Base-by-base conservation (phyloP, 2,888 invertebrate species). In the Drosophila maculinotata region DNA sequence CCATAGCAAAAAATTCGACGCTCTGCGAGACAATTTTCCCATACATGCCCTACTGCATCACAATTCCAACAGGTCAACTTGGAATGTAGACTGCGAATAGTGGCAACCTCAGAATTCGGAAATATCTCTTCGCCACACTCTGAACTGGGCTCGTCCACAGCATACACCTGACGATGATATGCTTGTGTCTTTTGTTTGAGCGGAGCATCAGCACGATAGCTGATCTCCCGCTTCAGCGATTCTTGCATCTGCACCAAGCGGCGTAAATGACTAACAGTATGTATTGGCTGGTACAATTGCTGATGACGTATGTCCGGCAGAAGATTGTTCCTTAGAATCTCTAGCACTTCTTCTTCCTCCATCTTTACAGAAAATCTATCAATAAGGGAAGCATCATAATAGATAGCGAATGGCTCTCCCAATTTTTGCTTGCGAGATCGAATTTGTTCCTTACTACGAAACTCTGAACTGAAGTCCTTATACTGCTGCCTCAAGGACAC, bases 331-430 rank as follows among this genome's bases (percentile, higher is more conserved):
- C 44, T 10, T 4, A 20, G 4, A 20, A 20, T 20, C 4, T 20
- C 20, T 20, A 20, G 2, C 20, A 51, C 7, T 9, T 59, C 44
- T 12, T 59, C 59, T 44, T 52, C 52, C 0, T 52, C 36, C 1
- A 59, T 17, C 25, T 12, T 23, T 8, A 52, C 9, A 1, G 33
- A 12, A 5, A 9, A 41, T 15, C 25, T 41, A 6, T 52, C 33
- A 6, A 49, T 38, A 7, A 53, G 15, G 9, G 41, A 25, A 7
- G 42, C 28, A 5, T 53, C 15, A 26, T 42, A 5, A 42, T 42
- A 38, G 4, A 5, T 20, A 5, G 10, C 20, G 3, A 20, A 12
- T 8, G 17, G 42, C n/a, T 8, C 26, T 1, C 12, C n/a, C 20
- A 7, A 8, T 9, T 33, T 38, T 38, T 30, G 41, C 14, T 42